Base-by-base conservation (phyloP, 1,140 invertebrate species). In the Bradynema listronoti region DNA sequence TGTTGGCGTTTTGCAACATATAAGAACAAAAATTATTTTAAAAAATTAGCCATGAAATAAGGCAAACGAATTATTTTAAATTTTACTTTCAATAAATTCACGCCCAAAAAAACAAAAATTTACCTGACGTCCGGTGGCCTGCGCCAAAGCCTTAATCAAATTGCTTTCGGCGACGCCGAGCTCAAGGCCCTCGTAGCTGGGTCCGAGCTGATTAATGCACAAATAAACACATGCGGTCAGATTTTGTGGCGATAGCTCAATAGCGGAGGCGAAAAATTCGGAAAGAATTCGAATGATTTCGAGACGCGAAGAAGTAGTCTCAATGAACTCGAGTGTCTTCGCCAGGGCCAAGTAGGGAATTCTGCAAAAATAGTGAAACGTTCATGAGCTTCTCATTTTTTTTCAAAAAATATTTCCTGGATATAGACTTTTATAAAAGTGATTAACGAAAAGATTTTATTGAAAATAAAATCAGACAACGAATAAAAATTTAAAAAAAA, bases 281-380 rank as follows among this genome's bases (percentile, higher is more conserved):
- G 87, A 85, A 19, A 98, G 75, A 60, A 91, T 91, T 80, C 95
- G 89, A 22, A 97, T 86, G 70, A 91, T 97, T 80, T 93, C 92
- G 45, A 98, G 82, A 33, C 93, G 69, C 0, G 87, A 87, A 50
- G 87, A 89, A 0, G 87, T 88, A 11, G 84, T 85, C 81, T 98
- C 93, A 51, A 98, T 95, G 5, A 85, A 80, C 79, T 94, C 87
- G 66, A 97, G 84, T 1, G 93, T 97, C 74, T 85, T 86, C 0
- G 91, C 86, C 27, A 97, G 78, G 0, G 92, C 92, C 36, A 92
- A 78, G 78, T 97, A 98, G 0, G 94, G 93, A 33, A 92, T 87
- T 66, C 87, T 90, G 81, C 83, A 69, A 33, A 61, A 66, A 63
- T 58, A 55, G 19, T 60, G 9, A 55, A 55, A 9, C 25, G 0